Conservation (phyloP, 2,797 vertebrate species). For the Sandelia bainsii region DNA sequence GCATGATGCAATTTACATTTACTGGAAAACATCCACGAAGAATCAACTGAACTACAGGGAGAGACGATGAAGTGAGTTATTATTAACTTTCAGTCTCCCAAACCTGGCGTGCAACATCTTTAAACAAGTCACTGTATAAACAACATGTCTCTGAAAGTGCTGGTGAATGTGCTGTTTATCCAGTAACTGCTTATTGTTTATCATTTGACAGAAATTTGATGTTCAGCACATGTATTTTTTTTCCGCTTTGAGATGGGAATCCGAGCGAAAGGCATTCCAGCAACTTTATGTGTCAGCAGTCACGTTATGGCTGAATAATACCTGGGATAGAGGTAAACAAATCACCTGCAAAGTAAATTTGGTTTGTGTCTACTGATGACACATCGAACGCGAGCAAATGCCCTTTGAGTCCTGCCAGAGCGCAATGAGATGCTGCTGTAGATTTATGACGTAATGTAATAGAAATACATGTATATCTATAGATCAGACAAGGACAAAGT, state of each 20-base stretch:
- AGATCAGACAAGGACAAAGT: too few relatives aligned
- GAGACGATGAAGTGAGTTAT: not conserved
- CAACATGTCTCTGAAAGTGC: not conserved
- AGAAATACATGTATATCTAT: not conserved
- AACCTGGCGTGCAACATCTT: not conserved
- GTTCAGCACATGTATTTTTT: constrained; percentile 2
- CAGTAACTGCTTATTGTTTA: too few relatives aligned
- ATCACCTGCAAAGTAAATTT: constrained; percentile 6
- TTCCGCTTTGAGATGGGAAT: not conserved
- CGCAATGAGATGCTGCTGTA: not conserved
- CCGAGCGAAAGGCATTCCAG: constrained; percentile 8
- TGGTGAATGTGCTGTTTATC: not conserved
- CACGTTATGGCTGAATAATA: not conserved
- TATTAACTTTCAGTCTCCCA: not conserved
- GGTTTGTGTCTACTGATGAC: not conserved
- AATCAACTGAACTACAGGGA: not conserved
- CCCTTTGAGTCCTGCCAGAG: not conserved
- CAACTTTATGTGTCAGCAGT: not conserved
- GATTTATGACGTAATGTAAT: not conserved
- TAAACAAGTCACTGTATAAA: not conserved
- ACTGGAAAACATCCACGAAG: constrained; percentile 3
- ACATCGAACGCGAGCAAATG: not conserved
- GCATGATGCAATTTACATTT: not conserved
- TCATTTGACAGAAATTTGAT: too few relatives aligned
- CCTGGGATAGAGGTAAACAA: constrained; percentile 1